Percentiles rank a stretch among this genome's conserved stretches.
phyloP scores from a whole-genome alignment of 2,797 vertebrate species.

The Anguilla anguilla region DNA sequence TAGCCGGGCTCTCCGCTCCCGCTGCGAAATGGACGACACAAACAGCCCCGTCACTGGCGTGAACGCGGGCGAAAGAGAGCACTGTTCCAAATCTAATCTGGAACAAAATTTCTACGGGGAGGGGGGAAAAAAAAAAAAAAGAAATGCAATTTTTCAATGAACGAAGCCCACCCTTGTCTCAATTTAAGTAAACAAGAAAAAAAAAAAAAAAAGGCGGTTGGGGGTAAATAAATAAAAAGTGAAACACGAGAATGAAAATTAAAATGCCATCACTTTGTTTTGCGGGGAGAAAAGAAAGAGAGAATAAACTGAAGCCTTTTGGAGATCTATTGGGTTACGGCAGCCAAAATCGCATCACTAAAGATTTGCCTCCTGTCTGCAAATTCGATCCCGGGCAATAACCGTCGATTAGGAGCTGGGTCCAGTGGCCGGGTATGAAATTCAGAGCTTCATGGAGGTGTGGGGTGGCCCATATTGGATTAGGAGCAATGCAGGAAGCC shows the following conservation, averaged over 20 bases:
- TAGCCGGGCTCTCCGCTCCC: background rate
- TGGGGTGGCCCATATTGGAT: constrained; percentile 85
- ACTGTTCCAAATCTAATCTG: constrained; percentile 64
- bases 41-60: constrained; percentile 62
- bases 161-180: constrained; percentile 68
- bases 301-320: constrained; percentile 76
- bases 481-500: constrained; percentile 76
- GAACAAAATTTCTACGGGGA: constrained; percentile 64
- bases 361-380: constrained; percentile 91
- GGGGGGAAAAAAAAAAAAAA: constrained; percentile 63
- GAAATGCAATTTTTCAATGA: constrained; percentile 67
- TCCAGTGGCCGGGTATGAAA: constrained; percentile 79
- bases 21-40: constrained; percentile 39
- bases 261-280: constrained; percentile 86
- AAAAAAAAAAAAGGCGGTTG: constrained; percentile 22
- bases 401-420: constrained; percentile 89
- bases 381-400: constrained; percentile 97
- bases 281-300: constrained; percentile 75
- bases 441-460: constrained; percentile 89
- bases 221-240: constrained; percentile 59
- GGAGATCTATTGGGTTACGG: constrained; percentile 87
- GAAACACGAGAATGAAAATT: constrained; percentile 85
- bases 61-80: constrained; percentile 59
- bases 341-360: constrained; percentile 89
- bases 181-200: constrained; percentile 59